Evolutionary conservation across 2,888 invertebrate genomes (phyloP), one percentile per base, ranked within the genome.

Genomic region (Tridacna crocea): DNA sequence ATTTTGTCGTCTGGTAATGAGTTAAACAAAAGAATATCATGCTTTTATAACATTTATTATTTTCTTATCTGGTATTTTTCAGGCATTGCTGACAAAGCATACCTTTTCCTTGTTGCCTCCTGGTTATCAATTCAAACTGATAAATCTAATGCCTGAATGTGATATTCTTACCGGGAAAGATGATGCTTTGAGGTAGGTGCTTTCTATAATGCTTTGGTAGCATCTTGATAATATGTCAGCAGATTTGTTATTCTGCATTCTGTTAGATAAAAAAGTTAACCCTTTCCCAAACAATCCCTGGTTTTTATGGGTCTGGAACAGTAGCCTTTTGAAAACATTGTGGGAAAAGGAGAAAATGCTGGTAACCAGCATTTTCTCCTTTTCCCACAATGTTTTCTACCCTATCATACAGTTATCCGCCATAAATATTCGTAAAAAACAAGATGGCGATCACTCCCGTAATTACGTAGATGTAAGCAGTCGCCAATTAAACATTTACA

Each of bases 61-160:
- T 36, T 55, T 1, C 10, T 6, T 26, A 3, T 27, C 24, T 55
- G 72, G 0, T 63, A 46, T 27, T 60, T 85, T 89, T 19, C 96
- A 98, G 93, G 96, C 97, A 86, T 95, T 99, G 88, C 95, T 99
- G 82, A 95, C 98, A 94, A 98, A 98, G 94, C 97, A 98, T 93
- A 98, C 99, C 72, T 99, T 99, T 95, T 96, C 97, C 87, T 95
- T 96, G 89, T 96, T 98, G 91, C 98, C 98, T 87, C 96, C 97
- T 87, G 95, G 97, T 83, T 98, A 98, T 95, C 99, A 99, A 95
- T 97, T 98, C 94, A 98, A 98, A 95, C 96, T 99, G 90, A 97
- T 98, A 83, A 97, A 98, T 94, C 95, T 99, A 87, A 95, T 99
- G 92, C 99, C 99, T 36, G 97, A 96, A 94, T 98, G 98, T 89